phyloP scores from a whole-genome alignment of 2,888 invertebrate species.

The Perdita meconis region DNA sequence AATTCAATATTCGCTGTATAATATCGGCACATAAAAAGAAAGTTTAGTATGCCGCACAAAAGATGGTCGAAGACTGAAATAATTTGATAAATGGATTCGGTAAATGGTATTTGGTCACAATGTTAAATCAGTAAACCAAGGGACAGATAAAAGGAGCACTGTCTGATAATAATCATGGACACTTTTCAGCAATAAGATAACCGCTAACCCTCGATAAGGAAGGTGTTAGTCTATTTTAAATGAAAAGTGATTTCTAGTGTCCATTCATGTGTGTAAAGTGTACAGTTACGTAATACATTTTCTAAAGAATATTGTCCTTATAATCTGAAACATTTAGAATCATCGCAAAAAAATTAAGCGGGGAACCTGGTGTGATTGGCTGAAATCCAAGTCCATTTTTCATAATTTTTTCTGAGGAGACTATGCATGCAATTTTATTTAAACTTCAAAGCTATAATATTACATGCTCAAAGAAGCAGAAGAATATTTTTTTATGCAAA shows the following conservation, averaged over 20 bases:
- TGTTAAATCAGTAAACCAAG: conserved; percentile 30
- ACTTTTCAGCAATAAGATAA: conserved; percentile 33
- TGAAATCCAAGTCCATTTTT: no score
- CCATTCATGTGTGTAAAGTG: neutral
- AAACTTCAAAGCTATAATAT: no score
- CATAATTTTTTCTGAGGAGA: no score
- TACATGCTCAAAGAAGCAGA: no score
- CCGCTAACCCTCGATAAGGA: conserved; percentile 26
- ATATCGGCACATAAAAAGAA: neutral
- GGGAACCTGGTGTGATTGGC: no score
- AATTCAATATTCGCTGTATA: neutral
- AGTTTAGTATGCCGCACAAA: neutral
- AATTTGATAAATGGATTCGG: conserved; percentile 24
- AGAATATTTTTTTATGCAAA: no score
- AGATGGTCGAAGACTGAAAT: conserved; percentile 27
- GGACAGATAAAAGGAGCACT: conserved; percentile 41
- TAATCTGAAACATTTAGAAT: no score
- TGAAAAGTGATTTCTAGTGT: neutral
- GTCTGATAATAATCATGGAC: conserved; percentile 45
- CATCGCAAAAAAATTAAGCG: no score
- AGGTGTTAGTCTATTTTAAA: neutral
- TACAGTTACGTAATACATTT: no score
- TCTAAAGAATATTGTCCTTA: no score
- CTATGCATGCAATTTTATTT: no score
- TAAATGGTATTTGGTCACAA: conserved; percentile 13